Conservation (phyloP, 2,888 invertebrate genomes). For the Catocala fraxini region DNA sequence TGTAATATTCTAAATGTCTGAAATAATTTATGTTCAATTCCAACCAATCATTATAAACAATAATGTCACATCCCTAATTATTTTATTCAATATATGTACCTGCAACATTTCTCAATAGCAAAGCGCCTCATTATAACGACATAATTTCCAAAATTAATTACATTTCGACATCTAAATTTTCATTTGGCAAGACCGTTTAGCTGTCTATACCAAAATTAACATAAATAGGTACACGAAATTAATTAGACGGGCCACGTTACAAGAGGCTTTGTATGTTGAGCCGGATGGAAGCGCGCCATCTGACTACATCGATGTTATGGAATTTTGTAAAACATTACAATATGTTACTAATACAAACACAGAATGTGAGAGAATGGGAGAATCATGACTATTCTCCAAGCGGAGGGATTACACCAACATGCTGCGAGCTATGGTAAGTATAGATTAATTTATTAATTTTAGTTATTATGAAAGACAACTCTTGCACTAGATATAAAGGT, state of each 20-base stretch:
- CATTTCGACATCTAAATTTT: constrained; percentile 18
- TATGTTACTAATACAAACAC: background rate
- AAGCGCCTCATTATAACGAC: background rate
- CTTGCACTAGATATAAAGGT: no score
- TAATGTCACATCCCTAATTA: background rate
- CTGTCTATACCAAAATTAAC: constrained; percentile 13
- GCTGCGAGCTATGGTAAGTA: no score
- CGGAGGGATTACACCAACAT: no score
- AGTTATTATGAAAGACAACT: no score
- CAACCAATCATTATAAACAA: background rate
- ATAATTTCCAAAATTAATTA: constrained; percentile 11
- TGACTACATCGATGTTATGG: background rate
- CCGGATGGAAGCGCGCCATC: background rate
- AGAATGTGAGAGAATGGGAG: no score
- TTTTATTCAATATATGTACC: no score
- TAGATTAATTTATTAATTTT: no score
- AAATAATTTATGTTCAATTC: background rate
- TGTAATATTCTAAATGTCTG: background rate
- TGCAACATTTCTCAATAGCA: background rate
- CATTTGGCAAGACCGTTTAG: constrained; percentile 10
- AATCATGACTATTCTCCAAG: no score
- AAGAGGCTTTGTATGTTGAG: constrained; percentile 9
- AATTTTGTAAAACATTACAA: background rate
- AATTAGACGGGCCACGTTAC: constrained; percentile 11
- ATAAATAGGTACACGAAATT: constrained; percentile 16